Evolutionary conservation across 2,888 invertebrate genomes (phyloP).

Genomic region (Criorhina ranunculi): DNA sequence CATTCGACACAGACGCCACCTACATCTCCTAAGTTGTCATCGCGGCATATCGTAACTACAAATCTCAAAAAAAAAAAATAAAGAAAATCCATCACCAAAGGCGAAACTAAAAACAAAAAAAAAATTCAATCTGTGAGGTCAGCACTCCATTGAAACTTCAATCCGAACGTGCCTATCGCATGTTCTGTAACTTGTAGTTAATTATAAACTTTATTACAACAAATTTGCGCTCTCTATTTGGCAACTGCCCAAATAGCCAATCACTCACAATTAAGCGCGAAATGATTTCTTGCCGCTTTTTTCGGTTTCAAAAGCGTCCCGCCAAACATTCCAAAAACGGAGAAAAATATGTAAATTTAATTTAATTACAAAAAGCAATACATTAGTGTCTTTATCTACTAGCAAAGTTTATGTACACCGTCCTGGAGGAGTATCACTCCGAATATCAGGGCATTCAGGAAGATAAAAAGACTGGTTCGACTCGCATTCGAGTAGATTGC

Average conservation of each 20-base stretch:
- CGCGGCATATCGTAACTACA: background rate
- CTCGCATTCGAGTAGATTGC: constrained; percentile 26
- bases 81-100: background rate
- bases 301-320: constrained; percentile 6
- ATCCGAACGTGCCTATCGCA: constrained; percentile 16
- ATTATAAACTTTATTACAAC: constrained; percentile 29
- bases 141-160: background rate
- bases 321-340: background rate
- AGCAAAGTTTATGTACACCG: constrained; percentile 13
- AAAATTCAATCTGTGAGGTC: background rate
- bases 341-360: background rate
- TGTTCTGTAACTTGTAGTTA: constrained; percentile 1
- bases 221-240: constrained; percentile 31
- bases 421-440: constrained; percentile 28
- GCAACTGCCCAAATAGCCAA: constrained; percentile 23
- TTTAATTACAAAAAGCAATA: constrained; percentile 23
- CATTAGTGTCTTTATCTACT: constrained; percentile 35
- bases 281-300: constrained; percentile 8
- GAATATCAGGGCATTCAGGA: constrained; percentile 29
- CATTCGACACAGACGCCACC: constrained; percentile 3
- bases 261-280: constrained; percentile 3
- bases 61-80: constrained; percentile 3
- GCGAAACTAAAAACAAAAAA: background rate
- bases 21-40: background rate
- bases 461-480: constrained; percentile 7